Conservation (phyloP, 2,888 invertebrate genomes). For the Orthonychiurus folsomi region DNA sequence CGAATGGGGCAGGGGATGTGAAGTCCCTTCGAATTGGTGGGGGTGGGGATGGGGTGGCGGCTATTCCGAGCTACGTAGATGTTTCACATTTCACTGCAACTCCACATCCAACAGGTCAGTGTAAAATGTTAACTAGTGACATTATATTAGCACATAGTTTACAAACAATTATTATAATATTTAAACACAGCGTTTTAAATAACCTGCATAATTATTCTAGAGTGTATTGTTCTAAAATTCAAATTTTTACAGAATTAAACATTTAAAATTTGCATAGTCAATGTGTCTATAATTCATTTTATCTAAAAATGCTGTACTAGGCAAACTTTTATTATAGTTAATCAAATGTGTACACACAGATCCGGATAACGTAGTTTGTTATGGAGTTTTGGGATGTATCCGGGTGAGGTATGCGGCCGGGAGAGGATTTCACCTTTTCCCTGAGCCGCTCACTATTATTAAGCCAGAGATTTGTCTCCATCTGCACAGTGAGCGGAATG, state of each 20-base stretch:
- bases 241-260: no score
- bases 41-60: no score
- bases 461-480: conserved; percentile 51
- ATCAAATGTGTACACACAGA: neutral
- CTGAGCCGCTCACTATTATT: conserved; percentile 58
- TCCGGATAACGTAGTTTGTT: conserved; percentile 29
- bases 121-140: neutral
- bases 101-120: conserved; percentile 9
- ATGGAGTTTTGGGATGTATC: conserved; percentile 31
- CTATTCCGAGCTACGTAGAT: no score
- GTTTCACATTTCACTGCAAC: no score
- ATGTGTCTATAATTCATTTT: neutral
- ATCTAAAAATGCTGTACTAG: neutral
- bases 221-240: no score
- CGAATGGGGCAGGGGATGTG: no score
- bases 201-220: no score
- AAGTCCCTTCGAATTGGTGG: no score
- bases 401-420: conserved; percentile 22
- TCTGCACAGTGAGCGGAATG: conserved; percentile 12
- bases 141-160: no score
- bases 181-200: no score
- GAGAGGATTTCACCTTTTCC: conserved; percentile 41
- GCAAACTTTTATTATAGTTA: neutral
- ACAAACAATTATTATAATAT: no score
- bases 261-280: no score